Evolutionary conservation across 2,797 vertebrate species (phyloP).

Genomic region (Hapalemur alaotrensis): DNA sequence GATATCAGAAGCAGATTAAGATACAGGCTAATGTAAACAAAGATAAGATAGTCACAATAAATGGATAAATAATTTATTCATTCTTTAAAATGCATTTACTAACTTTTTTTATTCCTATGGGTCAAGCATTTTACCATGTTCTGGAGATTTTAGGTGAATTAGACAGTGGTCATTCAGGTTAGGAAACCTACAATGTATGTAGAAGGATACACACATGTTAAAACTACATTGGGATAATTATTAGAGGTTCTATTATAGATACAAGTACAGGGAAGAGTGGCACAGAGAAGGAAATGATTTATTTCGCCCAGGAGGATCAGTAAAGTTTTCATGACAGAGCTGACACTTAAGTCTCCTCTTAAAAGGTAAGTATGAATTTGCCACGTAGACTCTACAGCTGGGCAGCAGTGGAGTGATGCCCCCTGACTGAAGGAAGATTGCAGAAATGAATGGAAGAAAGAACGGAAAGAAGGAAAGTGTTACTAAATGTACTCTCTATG

Average conservation of each 20-base stretch:
- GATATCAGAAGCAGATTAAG: background rate
- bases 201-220: background rate
- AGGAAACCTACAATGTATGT: background rate
- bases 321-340: background rate
- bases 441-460: background rate
- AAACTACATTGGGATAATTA: background rate
- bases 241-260: background rate
- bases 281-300: background rate
- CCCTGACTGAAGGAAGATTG: accelerated
- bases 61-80: background rate
- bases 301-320: background rate
- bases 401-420: too few species aligned
- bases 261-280: too few species aligned
- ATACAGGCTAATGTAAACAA: background rate
- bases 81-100: background rate
- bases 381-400: accelerated
- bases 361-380: background rate
- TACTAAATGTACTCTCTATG: background rate
- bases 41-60: background rate
- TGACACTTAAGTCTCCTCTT: background rate
- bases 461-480: background rate
- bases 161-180: background rate
- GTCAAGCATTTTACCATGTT: background rate
- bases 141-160: background rate
- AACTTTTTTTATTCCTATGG: background rate